phyloP scores from a whole-genome alignment of 2,888 invertebrate species.

The Axea sp. region DNA sequence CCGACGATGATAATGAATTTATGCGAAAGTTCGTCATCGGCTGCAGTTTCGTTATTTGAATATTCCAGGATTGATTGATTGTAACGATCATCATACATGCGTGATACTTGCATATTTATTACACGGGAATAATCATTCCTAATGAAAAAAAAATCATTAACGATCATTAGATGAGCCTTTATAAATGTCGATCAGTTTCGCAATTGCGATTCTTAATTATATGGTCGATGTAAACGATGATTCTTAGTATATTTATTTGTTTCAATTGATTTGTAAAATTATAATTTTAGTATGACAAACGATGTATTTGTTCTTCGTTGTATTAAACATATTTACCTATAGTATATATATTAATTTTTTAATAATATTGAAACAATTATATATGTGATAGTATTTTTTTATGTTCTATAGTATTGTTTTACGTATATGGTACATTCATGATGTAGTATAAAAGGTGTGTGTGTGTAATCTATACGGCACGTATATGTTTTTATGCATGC shows the following conservation, averaged over 20 bases:
- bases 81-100: conserved; percentile 8
- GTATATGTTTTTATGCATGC: too few relatives aligned
- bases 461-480: too few relatives aligned
- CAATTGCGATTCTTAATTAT: conserved; percentile 16
- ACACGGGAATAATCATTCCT: neutral
- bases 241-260: conserved; percentile 4
- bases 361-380: too few relatives aligned
- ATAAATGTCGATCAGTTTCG: conserved; percentile 1
- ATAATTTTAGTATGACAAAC: neutral
- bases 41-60: conserved; percentile 4
- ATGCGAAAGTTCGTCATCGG: neutral
- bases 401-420: too few relatives aligned
- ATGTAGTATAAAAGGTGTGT: too few relatives aligned
- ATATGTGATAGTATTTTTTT: too few relatives aligned
- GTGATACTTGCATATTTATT: conserved; percentile 6
- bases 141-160: conserved; percentile 21
- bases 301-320: neutral
- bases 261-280: neutral
- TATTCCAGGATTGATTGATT: conserved; percentile 8
- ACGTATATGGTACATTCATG: too few relatives aligned
- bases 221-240: conserved; percentile 4
- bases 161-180: conserved; percentile 7
- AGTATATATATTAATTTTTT: too few relatives aligned
- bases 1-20: conserved; percentile 13
- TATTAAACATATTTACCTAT: too few relatives aligned